Evolutionary conservation across 2,888 invertebrate genomes (phyloP).

Genomic region (Choristoneura rosaceana): DNA sequence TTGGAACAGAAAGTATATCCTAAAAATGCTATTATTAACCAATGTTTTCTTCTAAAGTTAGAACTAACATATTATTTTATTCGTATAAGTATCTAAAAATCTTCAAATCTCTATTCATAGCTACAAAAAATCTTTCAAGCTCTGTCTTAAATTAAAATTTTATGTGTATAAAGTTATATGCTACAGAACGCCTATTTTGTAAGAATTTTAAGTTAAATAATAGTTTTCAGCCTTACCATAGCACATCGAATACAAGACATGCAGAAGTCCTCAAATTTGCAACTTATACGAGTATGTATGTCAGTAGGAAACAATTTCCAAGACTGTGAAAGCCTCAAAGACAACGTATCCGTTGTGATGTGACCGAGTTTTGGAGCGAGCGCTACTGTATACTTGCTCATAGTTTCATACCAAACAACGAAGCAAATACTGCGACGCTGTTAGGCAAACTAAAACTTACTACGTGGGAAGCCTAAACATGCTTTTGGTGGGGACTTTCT

Average conservation of each 20-base stretch:
- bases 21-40: too few relatives aligned
- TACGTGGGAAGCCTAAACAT: not conserved
- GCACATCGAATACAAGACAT: not conserved
- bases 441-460: not conserved
- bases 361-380: constrained; percentile 56
- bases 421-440: constrained; percentile 4
- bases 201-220: not conserved
- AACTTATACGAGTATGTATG: constrained; percentile 7
- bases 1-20: not conserved
- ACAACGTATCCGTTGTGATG: constrained; percentile 48
- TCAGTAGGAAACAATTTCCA: constrained; percentile 16
- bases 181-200: too few relatives aligned
- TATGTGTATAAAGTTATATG: too few relatives aligned
- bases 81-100: too few relatives aligned
- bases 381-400: not conserved
- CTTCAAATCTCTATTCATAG: too few relatives aligned
- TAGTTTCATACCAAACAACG: constrained; percentile 17
- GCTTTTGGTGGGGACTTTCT: not conserved
- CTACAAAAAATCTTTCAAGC: too few relatives aligned
- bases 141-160: too few relatives aligned
- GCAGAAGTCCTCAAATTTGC: constrained; percentile 1
- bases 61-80: too few relatives aligned
- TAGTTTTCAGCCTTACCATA: not conserved
- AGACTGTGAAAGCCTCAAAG: constrained; percentile 31
- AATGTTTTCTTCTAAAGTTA: too few relatives aligned